A percentile compares a stretch with the other conserved stretches of the same genome.
Conservation (phyloP, 2,797 vertebrate genomes). For the Tadarida brasiliensis region DNA sequence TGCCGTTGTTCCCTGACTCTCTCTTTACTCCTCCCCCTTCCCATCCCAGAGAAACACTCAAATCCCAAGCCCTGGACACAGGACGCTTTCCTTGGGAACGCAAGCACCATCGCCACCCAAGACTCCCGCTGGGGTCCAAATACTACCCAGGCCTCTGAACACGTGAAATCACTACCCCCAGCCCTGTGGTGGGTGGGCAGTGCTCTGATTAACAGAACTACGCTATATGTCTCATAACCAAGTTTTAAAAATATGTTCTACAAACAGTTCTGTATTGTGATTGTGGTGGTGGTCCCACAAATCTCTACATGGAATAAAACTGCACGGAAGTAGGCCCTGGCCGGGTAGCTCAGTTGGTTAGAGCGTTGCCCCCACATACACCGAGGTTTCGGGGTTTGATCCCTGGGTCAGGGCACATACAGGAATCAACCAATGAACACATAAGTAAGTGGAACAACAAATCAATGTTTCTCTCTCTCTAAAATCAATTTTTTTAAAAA, state of each 20-base stretch:
- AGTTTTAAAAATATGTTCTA: background rate
- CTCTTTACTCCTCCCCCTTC: background rate
- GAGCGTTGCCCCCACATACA: background rate
- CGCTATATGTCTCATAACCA: background rate
- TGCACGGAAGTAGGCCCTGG: background rate
- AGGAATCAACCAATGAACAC: background rate
- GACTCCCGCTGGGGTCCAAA: background rate
- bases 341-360: background rate
- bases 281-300: background rate
- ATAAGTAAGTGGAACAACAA: background rate
- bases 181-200: background rate
- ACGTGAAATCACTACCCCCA: background rate
- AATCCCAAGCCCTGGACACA: background rate
- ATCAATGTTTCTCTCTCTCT: background rate
- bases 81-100: fast-evolving
- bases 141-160: background rate
- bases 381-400: background rate
- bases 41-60: background rate
- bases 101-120: fast-evolving
- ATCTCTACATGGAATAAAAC: background rate
- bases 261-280: background rate
- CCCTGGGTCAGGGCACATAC: background rate
- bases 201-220: background rate
- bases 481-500: background rate
- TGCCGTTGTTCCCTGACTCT: background rate